Evolutionary conservation across 2,113 vertebrate genomes (phyloP), one percentile per base, ranked within the genome.

Genomic region (Pachycephala philippinensis): DNA sequence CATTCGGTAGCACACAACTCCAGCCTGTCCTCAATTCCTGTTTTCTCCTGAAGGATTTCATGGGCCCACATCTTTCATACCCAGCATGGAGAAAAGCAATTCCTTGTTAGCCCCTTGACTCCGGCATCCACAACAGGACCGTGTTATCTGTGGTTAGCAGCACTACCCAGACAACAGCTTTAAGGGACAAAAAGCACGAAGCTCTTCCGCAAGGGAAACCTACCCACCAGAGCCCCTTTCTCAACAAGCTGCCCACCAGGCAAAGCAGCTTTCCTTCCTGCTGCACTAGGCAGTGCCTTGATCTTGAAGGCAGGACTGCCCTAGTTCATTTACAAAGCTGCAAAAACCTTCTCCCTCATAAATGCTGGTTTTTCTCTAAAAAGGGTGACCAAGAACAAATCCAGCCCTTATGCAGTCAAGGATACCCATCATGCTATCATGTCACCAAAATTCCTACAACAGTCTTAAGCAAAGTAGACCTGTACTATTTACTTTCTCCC

Each of bases 341-440:
- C 1, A 0, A 35, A 45, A 26, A 74, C 15, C 3, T 17, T 21
- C 13, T 44, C 27, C 21, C 39, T 78, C 47, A 18, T 19, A 49
- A 78, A 74, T 4, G 24, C 17, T 13, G 7, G 5, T 1, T 45
- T 4, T 24, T 49, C 15, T 27, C 44, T 22, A 8, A 18, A 45
- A 68, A 37, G 12, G 21, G 5, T 12, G 3, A 33, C 10, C 13
- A 49, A 42, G 64, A 45, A 53, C 8, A 27, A 57, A 56, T 4
- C 15, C 28, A 69, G 45, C 9, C 26, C 64, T 40, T 19, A 5
- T 2, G 8, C 1, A 37, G 24, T 13, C 23, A 6, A 0, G 1
- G 1, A n/a, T 14, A 44, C 24, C n/a, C 19, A 69, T 9, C 22
- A 16, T 1, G 0, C 11, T 21, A 27, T 2, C 8, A 5, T 4